These are phyloP conservation scores for Maconellicoccus hirsutus DNA, from an alignment of 1,140 invertebrate species.

Conservation along the genomic window DNA sequence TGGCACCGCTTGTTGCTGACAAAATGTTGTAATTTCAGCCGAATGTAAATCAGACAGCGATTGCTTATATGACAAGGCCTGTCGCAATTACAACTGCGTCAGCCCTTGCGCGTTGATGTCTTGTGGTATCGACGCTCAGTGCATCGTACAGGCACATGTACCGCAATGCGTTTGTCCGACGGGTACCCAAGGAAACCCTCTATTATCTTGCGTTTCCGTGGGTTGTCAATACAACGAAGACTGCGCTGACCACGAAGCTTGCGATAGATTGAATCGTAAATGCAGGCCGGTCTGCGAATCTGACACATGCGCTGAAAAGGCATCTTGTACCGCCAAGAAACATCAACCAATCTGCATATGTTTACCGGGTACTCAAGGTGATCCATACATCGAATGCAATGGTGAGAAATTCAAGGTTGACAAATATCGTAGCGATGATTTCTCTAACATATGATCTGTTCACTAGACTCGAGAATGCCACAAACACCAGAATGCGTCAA, in stretches of 20 bases:
- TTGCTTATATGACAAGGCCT: slow-evolving; percentile 75
- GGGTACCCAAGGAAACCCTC: slow-evolving; percentile 72
- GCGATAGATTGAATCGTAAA: slow-evolving; percentile 68
- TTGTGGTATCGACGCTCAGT: slow-evolving; percentile 70
- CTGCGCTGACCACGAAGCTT: slow-evolving; percentile 72
- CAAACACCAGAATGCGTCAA: slow-evolving; percentile 48
- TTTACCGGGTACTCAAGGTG: slow-evolving; percentile 56
- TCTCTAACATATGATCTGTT: background rate
- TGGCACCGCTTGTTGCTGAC: slow-evolving; percentile 6
- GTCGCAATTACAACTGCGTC: slow-evolving; percentile 61
- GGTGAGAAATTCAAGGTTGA: slow-evolving; percentile 34
- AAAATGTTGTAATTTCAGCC: slow-evolving; percentile 55
- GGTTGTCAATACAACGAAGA: slow-evolving; percentile 81
- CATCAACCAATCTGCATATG: slow-evolving; percentile 72
- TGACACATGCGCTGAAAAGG: slow-evolving; percentile 59
- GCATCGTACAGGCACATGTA: slow-evolving; percentile 56
- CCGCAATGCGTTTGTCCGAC: slow-evolving; percentile 69
- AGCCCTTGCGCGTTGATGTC: slow-evolving; percentile 56
- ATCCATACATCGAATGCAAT: slow-evolving; percentile 63
- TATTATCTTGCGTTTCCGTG: slow-evolving; percentile 64
- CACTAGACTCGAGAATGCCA: slow-evolving; percentile 29
- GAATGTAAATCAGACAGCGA: slow-evolving; percentile 69
- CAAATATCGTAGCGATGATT: background rate
- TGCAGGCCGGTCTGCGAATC: slow-evolving; percentile 71
- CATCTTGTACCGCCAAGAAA: slow-evolving; percentile 54